Evolutionary conservation across 2,113 vertebrate species (phyloP).

Genomic region (Parus major): DNA sequence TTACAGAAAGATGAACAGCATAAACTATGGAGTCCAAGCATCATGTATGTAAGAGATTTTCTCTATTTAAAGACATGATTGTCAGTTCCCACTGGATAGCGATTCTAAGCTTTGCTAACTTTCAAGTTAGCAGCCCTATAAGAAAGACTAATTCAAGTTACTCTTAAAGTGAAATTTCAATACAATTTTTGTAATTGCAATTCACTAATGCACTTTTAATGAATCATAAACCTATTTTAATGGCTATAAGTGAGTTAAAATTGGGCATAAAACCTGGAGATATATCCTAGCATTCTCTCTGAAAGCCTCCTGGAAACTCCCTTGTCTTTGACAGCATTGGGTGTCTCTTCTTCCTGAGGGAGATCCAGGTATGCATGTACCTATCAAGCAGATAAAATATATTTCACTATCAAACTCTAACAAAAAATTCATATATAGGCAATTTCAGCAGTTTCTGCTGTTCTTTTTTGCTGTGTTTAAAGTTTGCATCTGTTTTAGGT

Average conservation of each 20-base stretch:
- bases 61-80: background rate
- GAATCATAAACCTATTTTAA: background rate
- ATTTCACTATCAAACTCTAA: background rate
- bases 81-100: background rate
- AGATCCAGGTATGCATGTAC: background rate
- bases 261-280: background rate
- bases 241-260: background rate
- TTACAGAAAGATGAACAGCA: background rate
- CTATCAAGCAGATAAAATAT: background rate
- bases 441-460: background rate
- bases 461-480: background rate
- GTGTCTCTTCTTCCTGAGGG: background rate
- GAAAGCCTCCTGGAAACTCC: background rate
- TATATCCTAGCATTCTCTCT: background rate
- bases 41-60: background rate
- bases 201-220: background rate
- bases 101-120: background rate
- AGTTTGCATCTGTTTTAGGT: background rate
- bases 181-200: background rate
- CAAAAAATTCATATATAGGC: background rate
- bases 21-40: background rate
- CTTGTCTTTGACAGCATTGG: background rate
- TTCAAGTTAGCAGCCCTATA: background rate
- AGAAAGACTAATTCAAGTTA: background rate
- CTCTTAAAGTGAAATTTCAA: background rate